phyloP scores from a whole-genome alignment of 2,888 invertebrate species.

The Drosophila quinaria region DNA sequence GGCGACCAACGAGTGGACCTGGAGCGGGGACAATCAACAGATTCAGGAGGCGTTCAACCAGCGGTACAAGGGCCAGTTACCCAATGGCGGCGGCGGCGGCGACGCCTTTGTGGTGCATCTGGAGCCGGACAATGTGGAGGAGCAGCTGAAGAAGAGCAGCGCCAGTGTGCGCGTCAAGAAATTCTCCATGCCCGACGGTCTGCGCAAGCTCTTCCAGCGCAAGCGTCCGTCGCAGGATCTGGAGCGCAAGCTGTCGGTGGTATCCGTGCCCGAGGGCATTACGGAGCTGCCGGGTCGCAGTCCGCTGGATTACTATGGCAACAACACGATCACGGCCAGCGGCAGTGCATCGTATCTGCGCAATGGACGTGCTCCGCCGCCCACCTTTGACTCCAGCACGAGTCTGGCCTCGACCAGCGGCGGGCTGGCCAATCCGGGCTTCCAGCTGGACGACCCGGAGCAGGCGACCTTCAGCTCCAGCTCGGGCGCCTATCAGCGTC shows the following conservation, averaged over 20 bases:
- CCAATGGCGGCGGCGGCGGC: slow-evolving; percentile 62
- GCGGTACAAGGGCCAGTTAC: slow-evolving; percentile 73
- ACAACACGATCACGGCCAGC: slow-evolving; percentile 79
- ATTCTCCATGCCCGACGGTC: slow-evolving; percentile 84
- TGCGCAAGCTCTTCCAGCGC: slow-evolving; percentile 82
- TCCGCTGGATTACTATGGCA: slow-evolving; percentile 70
- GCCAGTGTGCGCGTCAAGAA: slow-evolving; percentile 74
- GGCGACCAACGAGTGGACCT: slow-evolving; percentile 85
- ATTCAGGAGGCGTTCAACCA: slow-evolving; percentile 85
- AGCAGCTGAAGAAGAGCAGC: slow-evolving; percentile 59
- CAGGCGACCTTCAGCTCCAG: slow-evolving; percentile 57
- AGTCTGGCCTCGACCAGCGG: slow-evolving; percentile 56
- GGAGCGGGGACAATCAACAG: slow-evolving; percentile 85
- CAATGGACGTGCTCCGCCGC: slow-evolving; percentile 66
- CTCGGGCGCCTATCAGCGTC: slow-evolving; percentile 77
- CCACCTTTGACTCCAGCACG: slow-evolving; percentile 54
- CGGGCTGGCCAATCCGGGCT: slow-evolving; percentile 61
- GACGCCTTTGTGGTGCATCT: slow-evolving; percentile 75
- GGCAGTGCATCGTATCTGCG: slow-evolving; percentile 68
- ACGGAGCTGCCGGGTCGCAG: slow-evolving; percentile 51
- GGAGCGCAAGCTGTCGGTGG: slow-evolving; percentile 81
- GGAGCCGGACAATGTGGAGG: slow-evolving; percentile 63
- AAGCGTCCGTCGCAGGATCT: slow-evolving; percentile 82
- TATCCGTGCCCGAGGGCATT: slow-evolving; percentile 82
- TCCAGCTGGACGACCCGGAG: slow-evolving; percentile 64